Base-by-base conservation (phyloP, 2,113 vertebrate genomes). In the Leptobrachium ailaonicum region DNA sequence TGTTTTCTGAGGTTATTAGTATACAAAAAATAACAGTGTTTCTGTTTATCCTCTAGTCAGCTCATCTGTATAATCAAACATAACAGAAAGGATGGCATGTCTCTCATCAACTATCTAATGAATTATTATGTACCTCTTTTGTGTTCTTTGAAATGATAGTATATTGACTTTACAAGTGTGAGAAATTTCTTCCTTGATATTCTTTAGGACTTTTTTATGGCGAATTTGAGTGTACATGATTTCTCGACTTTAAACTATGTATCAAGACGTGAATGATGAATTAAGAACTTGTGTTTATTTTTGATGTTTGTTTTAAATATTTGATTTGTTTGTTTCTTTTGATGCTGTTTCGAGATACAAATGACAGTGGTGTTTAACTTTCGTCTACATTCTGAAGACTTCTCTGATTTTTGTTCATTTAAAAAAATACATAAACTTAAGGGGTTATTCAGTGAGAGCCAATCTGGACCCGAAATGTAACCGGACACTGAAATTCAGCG, bases 11-110 rank as follows among this genome's bases (percentile, higher is more conserved):
- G 71, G 78, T 80, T 80, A 73, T 73, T 79, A 72, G 67, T 74
- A 68, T 80, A 80, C 62, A 80, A 62, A 80, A 73, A 78, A 68
- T 73, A 66, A 62, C 77, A 67, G 63, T 80, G 78, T 73, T 71
- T 73, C 62, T 80, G 78, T 74, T 80, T 74, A 73, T 74, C 78
- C 71, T 67, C 71, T 41, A 74, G 78, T 80, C 63, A 80, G 62
- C 77, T 74, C 78, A 68, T 80, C 78, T 74, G 13, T 74, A 74
- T 80, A 80, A 80, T 74, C 62, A 80, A 80, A 80, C 71, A 80
- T 56, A 80, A 80, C 71, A 68, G 71, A 74, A 80, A 67, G 78
- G 50, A 80, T 67, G 72, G 62, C 78, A 73, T 80, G 71, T 80
- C 71, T 80, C 63, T 68, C 71, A 67, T 74, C 78, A 67, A 42